Evolutionary conservation across 2,797 vertebrate species (phyloP).

Genomic region (Cynodonichthys magdalenae): DNA sequence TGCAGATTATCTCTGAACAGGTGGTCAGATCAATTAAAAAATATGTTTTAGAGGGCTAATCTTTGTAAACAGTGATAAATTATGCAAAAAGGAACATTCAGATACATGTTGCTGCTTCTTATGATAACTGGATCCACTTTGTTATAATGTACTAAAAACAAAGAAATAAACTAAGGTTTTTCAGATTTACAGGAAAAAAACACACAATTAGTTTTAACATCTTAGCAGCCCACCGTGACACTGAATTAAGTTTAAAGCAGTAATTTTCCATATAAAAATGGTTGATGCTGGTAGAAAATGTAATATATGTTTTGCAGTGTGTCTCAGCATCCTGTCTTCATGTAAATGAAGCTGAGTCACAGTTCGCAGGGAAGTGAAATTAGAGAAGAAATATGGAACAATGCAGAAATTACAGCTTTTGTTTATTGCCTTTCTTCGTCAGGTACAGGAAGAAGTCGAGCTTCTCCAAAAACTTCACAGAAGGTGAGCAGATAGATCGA

Average conservation of each 20-base stretch:
- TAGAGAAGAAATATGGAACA: not conserved
- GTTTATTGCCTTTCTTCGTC: constrained; percentile 24
- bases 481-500: constrained; percentile 82
- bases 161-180: constrained; percentile 16
- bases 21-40: not conserved
- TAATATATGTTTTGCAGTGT: constrained; percentile 25
- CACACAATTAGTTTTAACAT: constrained; percentile 8
- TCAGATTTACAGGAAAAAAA: constrained; percentile 39
- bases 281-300: constrained; percentile 1
- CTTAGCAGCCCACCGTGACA: constrained; percentile 4
- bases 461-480: constrained; percentile 91
- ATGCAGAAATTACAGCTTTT: not conserved
- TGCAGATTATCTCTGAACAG: not conserved
- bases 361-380: constrained; percentile 32
- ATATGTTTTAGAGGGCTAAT: no score
- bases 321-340: constrained; percentile 24
- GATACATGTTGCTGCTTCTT: not conserved
- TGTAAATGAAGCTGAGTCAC: constrained; percentile 41
- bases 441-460: constrained; percentile 93
- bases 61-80: no score
- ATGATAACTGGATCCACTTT: not conserved
- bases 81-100: not conserved
- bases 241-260: constrained; percentile 5
- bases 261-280: constrained; percentile 3
- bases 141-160: constrained; percentile 21